phyloP scores from a whole-genome alignment of 1,140 invertebrate species.

The Cherax destructor region DNA sequence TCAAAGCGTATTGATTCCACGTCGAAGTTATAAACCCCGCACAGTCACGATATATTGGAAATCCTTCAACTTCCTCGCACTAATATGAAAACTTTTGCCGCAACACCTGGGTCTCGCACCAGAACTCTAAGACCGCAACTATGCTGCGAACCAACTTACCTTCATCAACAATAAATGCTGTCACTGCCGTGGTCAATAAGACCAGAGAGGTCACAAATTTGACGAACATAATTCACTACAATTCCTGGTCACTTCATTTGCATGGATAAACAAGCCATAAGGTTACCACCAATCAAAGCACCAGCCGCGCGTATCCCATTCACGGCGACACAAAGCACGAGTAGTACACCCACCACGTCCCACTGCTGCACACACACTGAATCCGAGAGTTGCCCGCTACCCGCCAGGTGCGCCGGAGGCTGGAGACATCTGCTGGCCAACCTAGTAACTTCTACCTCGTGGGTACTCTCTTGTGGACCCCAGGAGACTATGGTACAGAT shows the following conservation, averaged over 20 bases:
- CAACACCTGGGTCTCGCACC: neutral
- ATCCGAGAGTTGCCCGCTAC: conserved; percentile 29
- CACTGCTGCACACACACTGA: conserved; percentile 36
- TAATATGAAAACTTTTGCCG: neutral
- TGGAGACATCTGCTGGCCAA: conserved; percentile 14
- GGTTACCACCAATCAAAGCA: conserved; percentile 5
- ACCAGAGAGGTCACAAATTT: conserved; percentile 19
- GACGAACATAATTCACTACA: conserved; percentile 19
- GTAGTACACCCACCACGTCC: conserved; percentile 15
- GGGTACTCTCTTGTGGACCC: neutral
- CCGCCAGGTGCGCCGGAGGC: conserved; percentile 27
- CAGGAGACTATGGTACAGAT: neutral
- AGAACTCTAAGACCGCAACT: neutral
- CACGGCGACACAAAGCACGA: conserved; percentile 11
- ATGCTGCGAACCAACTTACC: neutral
- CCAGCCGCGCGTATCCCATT: conserved; percentile 24
- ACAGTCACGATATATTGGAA: conserved; percentile 6
- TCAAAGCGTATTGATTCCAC: neutral
- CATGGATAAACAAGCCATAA: conserved; percentile 13
- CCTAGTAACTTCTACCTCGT: neutral
- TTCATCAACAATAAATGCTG: conserved; percentile 20
- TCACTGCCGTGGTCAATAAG: conserved; percentile 10
- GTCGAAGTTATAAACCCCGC: neutral
- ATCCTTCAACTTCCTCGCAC: conserved; percentile 6
- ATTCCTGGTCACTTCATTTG: conserved; percentile 27